Base-by-base conservation (phyloP, 2,797 vertebrate species). In the Pipistrellus nathusii region DNA sequence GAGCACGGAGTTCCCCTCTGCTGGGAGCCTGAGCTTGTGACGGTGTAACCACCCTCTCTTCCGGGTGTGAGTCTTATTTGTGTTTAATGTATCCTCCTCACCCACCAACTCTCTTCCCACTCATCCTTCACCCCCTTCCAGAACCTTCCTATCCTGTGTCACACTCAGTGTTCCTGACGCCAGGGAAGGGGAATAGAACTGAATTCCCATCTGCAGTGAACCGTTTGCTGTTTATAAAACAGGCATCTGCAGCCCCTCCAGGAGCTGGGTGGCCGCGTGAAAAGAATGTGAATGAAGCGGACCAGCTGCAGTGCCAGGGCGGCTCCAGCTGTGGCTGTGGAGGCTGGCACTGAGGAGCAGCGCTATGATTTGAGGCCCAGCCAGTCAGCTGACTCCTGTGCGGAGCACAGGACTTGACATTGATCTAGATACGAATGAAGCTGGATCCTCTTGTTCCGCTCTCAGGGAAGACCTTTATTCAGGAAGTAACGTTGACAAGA, bases 291-390 rank as follows among this genome's bases (percentile, higher is more conserved):
- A 97, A 97, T 97, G 89, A 97, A 62, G 35, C 85, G 21, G 20
- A 14, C 95, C 97, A 93, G 97, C 97, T 98, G 96, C 92, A 85
- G 90, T 90, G 88, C 94, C 94, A 27, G 76, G 59, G 85, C 14
- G 25, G 53, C 93, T 97, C 97, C 98, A 98, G 97, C 96, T 96
- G 97, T 91, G 96, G 32, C 86, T 27, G 0, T 0, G 44, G 93
- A 53, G 75, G 77, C 95, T 90, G 88, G 89, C 73, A 92, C 66
- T 89, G 93, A 66, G 4, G 75, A 80, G 48, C 88, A 66, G 38
- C 66, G 27, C 76, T 86, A 0, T 72, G 20, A 64, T 87, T 48
- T n/a, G 92, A 90, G 59, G 41, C 75, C 75, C 83, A 81, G 73
- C 68, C 53, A n/a, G 66, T 96, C 85, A 84, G 83, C 95, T 88